Percentiles rank a stretch among this genome's conserved stretches.
Conservation (phyloP, 2,888 invertebrate species). For the Heteromyza rotundicornis region DNA sequence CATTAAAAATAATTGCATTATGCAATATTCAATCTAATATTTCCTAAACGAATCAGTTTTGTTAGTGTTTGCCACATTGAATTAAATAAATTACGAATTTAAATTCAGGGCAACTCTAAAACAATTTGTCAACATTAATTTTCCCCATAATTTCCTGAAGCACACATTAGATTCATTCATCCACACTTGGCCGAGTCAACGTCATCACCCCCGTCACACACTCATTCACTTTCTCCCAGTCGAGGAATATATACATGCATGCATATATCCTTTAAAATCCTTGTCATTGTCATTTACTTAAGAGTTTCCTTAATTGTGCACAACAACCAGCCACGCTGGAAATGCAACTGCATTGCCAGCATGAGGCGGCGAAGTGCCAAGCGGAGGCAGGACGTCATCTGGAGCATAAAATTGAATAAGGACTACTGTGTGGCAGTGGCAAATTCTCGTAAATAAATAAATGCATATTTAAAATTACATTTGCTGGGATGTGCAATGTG, state of each 20-base stretch:
- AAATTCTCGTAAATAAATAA: conserved; percentile 43
- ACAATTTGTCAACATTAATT: conserved; percentile 48
- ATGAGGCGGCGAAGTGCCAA: background rate
- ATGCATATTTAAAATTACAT: conserved; percentile 44
- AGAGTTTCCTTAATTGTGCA: conserved; percentile 52
- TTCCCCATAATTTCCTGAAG: conserved; percentile 41
- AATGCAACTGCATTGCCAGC: conserved; percentile 14
- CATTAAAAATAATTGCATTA: too few species aligned
- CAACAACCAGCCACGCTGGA: conserved; percentile 27
- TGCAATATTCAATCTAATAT: too few species aligned
- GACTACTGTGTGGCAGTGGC: too few species aligned
- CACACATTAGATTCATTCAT: background rate
- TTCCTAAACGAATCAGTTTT: too few species aligned
- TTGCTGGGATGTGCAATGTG: conserved; percentile 21
- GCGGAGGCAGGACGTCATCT: conserved; percentile 23
- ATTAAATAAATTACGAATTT: background rate
- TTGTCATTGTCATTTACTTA: conserved; percentile 47
- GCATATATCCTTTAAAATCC: conserved; percentile 27
- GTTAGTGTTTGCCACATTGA: background rate
- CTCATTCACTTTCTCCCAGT: background rate
- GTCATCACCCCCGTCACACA: background rate
- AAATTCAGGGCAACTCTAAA: conserved; percentile 19
- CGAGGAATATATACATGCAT: conserved; percentile 3
- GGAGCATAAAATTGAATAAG: conserved; percentile 30
- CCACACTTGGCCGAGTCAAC: background rate